Conservation (phyloP, 2,888 invertebrate genomes). For the Limnephilus marmoratus region DNA sequence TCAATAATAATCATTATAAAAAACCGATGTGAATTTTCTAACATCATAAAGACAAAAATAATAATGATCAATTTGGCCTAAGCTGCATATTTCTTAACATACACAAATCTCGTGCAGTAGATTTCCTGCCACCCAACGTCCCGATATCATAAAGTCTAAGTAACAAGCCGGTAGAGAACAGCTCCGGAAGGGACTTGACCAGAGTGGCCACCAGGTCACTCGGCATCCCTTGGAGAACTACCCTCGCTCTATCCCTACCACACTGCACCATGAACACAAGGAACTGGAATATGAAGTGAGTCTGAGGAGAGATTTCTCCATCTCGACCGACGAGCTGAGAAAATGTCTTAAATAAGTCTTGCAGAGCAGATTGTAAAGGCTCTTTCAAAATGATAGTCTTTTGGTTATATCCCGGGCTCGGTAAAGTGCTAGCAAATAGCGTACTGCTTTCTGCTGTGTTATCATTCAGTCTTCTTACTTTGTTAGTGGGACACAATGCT, state of each 20-base stretch:
- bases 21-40: not conserved
- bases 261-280: conserved; percentile 86
- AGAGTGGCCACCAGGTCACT: conserved; percentile 87
- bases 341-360: conserved; percentile 84
- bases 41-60: not conserved
- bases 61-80: conserved; percentile 74
- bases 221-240: conserved; percentile 86
- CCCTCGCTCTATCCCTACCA: conserved; percentile 83
- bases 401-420: conserved; percentile 70
- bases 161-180: conserved; percentile 85
- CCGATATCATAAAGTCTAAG: conserved; percentile 89
- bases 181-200: conserved; percentile 87
- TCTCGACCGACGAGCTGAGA: conserved; percentile 83
- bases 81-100: conserved; percentile 89
- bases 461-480: conserved; percentile 81
- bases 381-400: conserved; percentile 76
- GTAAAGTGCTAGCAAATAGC: conserved; percentile 74
- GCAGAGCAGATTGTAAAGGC: conserved; percentile 81
- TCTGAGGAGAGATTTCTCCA: conserved; percentile 89
- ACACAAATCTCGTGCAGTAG: conserved; percentile 92
- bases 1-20: not conserved
- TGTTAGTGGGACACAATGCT: conserved; percentile 77
- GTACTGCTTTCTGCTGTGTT: conserved; percentile 78
- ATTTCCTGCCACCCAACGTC: conserved; percentile 85
- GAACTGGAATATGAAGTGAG: conserved; percentile 89